Base-by-base conservation (phyloP, 2,888 invertebrate genomes). In the Apotomis capreana region DNA sequence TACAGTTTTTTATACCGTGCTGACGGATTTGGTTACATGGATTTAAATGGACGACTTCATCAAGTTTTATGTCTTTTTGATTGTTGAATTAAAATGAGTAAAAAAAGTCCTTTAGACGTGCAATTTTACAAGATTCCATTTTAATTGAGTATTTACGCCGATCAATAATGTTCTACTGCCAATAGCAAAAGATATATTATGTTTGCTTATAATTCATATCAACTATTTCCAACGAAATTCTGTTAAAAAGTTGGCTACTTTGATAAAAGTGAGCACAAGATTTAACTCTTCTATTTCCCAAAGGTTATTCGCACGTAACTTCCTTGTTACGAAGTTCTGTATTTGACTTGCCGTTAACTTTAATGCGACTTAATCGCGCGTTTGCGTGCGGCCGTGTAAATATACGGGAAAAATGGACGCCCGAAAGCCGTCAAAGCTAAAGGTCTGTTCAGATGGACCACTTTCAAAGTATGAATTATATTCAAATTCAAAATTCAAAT, bases 341-440 rank as follows among this genome's bases (percentile, higher is more conserved):
- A 55, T 64, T 55, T 64, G 64, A 55, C 55, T 65, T 65, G n/a
- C 64, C 55, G 55, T 65, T 64, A 64, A 44, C 44, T 64, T 55
- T 65, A 65, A 46, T 65, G 46, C 55, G 64, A 26, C 64, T 65
- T 65, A 65, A 65, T 65, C 46, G 64, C 64, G 44, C 44, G 64
- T 65, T 65, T 65, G 64, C 64, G 64, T 65, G 64, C 44, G 55
- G n/a, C 55, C n/a, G 8, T 44, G 64, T 55, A 55, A 64, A 64
- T 64, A 64, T 55, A 55, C 8, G 55, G 26, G 26, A 15, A 46
- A 65, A 55, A 44, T 65, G 55, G n/a, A 44, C 54, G 40, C 15
- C 44, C 10, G n/a, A n/a, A 36, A 36, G 57, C 57, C 36, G 5
- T 51, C 40, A 15, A 40, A 10, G 12, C 13, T 55, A 26, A 64